Evolutionary conservation across 2,888 invertebrate species (phyloP).

Genomic region (Cephus sareptanus): DNA sequence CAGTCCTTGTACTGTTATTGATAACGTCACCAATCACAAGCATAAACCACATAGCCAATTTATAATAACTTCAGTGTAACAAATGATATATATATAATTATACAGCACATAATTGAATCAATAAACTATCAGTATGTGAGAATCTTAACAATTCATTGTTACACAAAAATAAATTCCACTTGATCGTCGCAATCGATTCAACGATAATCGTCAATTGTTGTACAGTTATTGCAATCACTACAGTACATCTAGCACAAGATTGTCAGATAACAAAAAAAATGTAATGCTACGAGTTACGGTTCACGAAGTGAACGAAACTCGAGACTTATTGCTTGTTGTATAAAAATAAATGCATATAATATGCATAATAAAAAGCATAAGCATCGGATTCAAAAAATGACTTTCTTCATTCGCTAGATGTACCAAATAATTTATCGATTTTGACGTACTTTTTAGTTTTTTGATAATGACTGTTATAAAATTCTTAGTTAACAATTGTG

Average conservation of each 20-base stretch:
- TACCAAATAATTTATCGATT: background rate
- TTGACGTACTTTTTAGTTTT: background rate
- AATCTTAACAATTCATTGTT: background rate
- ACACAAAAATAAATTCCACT: background rate
- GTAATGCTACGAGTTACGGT: background rate
- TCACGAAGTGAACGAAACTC: background rate
- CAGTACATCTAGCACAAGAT: background rate
- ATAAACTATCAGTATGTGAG: background rate
- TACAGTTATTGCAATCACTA: background rate
- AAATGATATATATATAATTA: background rate
- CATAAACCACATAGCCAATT: constrained; percentile 45
- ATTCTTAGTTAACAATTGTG: background rate
- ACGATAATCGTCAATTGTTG: background rate
- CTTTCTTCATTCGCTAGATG: background rate
- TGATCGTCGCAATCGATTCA: too few species aligned
- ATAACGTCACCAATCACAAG: constrained; percentile 41
- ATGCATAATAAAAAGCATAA: background rate
- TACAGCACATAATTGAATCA: background rate
- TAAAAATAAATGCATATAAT: background rate
- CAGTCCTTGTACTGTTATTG: constrained; percentile 47
- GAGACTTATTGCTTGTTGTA: background rate
- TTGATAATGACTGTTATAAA: background rate
- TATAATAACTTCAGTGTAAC: constrained; percentile 22
- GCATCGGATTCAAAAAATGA: background rate
- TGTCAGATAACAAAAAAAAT: background rate